These are phyloP conservation scores for Bucco capensis DNA, from an alignment of 2,113 vertebrate species.

Conservation along the genomic window DNA sequence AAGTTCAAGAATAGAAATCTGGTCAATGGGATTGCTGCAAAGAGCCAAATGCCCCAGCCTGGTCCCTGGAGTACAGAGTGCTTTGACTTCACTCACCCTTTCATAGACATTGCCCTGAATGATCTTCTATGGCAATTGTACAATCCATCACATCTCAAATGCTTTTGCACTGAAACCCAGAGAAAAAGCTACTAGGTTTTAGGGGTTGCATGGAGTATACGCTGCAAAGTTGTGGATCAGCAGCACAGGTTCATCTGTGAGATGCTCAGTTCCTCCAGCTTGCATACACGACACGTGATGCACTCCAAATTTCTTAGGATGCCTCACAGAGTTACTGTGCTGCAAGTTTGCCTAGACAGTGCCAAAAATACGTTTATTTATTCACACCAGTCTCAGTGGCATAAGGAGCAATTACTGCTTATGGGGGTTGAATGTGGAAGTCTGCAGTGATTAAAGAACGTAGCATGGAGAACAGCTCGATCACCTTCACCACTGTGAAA, in stretches of 20 bases:
- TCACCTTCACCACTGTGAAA: slow-evolving; percentile 20
- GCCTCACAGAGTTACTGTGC: not conserved
- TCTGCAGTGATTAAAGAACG: slow-evolving; percentile 30
- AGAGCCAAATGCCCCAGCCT: not conserved
- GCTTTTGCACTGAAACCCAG: not conserved
- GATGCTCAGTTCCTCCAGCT: not conserved
- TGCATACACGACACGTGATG: not conserved
- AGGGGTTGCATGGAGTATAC: not conserved
- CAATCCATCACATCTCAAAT: not conserved
- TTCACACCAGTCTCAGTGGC: not conserved
- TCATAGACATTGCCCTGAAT: not conserved
- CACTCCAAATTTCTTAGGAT: not conserved
- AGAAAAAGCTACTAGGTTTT: not conserved
- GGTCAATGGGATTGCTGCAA: not conserved
- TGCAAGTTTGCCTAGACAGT: not conserved
- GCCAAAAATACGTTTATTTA: not conserved
- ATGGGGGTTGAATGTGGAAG: not conserved
- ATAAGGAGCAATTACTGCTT: slow-evolving; percentile 12
- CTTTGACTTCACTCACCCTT: not conserved
- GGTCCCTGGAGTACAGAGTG: not conserved
- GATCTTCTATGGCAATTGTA: not conserved
- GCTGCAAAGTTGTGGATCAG: not conserved
- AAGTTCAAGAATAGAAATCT: not conserved
- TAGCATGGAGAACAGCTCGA: not conserved
- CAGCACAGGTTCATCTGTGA: not conserved